Evolutionary conservation across 2,888 invertebrate species (phyloP).

Genomic region (Toxonevra muliebris): DNA sequence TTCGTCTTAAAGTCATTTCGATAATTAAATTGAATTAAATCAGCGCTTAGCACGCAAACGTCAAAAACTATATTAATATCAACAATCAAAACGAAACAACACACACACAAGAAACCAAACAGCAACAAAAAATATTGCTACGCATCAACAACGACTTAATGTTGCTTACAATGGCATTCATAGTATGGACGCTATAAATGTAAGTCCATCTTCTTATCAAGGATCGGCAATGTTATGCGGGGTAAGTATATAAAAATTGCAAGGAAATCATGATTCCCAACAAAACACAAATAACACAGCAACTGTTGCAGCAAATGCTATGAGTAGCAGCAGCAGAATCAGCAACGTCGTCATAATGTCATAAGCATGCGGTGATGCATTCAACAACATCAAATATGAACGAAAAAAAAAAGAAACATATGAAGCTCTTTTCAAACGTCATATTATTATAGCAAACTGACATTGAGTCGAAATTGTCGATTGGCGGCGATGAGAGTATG

Average conservation of each 20-base stretch:
- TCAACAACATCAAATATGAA: neutral
- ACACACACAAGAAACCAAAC: neutral
- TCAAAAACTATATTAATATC: constrained; percentile 1
- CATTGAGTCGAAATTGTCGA: constrained; percentile 18
- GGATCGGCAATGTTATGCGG: neutral
- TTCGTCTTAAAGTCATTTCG: constrained; percentile 2
- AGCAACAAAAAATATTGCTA: neutral
- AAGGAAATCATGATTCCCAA: too few species aligned
- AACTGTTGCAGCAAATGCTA: too few species aligned
- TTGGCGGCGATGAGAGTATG: constrained; percentile 22
- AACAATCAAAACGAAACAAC: neutral
- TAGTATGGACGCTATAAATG: neutral
- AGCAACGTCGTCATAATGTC: too few species aligned
- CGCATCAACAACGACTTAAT: neutral
- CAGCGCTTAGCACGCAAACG: constrained; percentile 4
- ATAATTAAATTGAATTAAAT: constrained; percentile 7
- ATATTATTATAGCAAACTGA: constrained; percentile 24
- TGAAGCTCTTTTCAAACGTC: constrained; percentile 21
- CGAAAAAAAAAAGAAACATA: too few species aligned
- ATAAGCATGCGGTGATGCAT: neutral
- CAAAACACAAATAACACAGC: too few species aligned
- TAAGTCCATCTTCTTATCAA: neutral
- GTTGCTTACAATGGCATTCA: neutral
- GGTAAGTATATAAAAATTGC: too few species aligned
- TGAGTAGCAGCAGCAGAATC: too few species aligned